Evolutionary conservation across 1,140 invertebrate genomes (phyloP).

Genomic region (Aphelenchoides fujianensis): DNA sequence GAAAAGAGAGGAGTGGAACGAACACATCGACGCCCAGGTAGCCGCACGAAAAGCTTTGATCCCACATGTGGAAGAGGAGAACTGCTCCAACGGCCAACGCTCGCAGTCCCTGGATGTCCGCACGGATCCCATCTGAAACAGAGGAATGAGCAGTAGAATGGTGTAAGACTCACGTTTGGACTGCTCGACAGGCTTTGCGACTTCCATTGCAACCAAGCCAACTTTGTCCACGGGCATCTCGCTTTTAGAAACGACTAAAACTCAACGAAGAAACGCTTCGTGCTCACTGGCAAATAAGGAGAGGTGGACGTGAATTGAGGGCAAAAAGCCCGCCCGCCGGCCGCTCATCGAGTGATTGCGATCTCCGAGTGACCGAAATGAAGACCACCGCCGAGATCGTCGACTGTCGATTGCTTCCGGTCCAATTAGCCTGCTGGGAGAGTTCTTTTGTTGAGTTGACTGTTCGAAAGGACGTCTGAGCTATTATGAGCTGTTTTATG

Average conservation of each 20-base stretch:
- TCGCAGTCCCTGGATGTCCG: constrained; percentile 18
- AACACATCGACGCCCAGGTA: constrained; percentile 21
- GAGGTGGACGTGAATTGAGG: too few relatives aligned
- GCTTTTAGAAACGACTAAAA: not conserved
- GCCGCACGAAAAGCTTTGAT: not conserved
- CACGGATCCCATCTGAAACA: not conserved
- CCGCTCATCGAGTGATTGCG: not conserved
- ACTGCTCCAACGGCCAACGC: not conserved
- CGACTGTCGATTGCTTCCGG: too few relatives aligned
- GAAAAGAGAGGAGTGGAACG: not conserved
- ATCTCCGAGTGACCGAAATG: not conserved
- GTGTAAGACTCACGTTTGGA: not conserved
- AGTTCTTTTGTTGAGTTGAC: too few relatives aligned
- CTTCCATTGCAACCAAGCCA: not conserved
- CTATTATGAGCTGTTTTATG: too few relatives aligned
- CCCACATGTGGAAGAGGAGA: constrained; percentile 16
- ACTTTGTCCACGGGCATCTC: not conserved
- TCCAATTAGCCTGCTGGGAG: too few relatives aligned
- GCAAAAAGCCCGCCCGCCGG: too few relatives aligned
- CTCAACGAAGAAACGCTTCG: not conserved
- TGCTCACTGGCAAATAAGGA: not conserved
- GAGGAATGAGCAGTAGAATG: not conserved
- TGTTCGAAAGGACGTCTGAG: too few relatives aligned
- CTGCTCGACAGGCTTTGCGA: not conserved
- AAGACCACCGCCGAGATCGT: not conserved